Base-by-base conservation (phyloP, 2,888 invertebrate genomes). In the Pyrgus malvae region DNA sequence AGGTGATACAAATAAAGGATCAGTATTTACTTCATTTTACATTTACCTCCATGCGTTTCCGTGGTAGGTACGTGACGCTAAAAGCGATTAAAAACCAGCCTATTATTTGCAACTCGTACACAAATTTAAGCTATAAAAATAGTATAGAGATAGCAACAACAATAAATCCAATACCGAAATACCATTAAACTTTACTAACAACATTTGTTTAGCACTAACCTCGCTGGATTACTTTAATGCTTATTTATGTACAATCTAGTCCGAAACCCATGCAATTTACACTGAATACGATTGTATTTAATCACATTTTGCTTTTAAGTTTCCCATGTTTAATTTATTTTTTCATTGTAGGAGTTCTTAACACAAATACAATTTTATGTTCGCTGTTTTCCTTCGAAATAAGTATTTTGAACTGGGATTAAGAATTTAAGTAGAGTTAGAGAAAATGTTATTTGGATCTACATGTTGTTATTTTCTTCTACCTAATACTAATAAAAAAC, bases 241-340 rank as follows among this genome's bases (percentile, higher is more conserved):
- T 51, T 44, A 44, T 51, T 51, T 51, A 51, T 44, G 44, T 44
- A 29, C 48, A 35, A 19, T 37, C 27, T 27, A 44, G 27, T 29
- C 9, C 44, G n/a, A 11, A 44, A 51, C 27, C 25, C 35, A 44
- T 12, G 12, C 35, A 21, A 27, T 44, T 51, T 51, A 37, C 27
- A 44, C 29, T 37, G 29, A 37, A 37, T 29, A 44, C 37, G 9
- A 51, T 51, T 27, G 42, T 27, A 37, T 51, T 51, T 51, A 51
- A 37, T 44, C 44, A 44, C 33, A 11, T 35, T 12, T 37, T 44
- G 19, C 35, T 44, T 49, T 33, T 33, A 35, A 37, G 64, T 67
- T 62, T 61, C 58, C 65, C 61, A 66, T 69, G 71, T 69, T 76
- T 72, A 70, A 59, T 65, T 62, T 67, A 51, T 19, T 46, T 40